A percentile compares a stretch with the other conserved stretches of the same genome.
Conservation (phyloP, 2,888 invertebrate genomes). For the Meganola albula region DNA sequence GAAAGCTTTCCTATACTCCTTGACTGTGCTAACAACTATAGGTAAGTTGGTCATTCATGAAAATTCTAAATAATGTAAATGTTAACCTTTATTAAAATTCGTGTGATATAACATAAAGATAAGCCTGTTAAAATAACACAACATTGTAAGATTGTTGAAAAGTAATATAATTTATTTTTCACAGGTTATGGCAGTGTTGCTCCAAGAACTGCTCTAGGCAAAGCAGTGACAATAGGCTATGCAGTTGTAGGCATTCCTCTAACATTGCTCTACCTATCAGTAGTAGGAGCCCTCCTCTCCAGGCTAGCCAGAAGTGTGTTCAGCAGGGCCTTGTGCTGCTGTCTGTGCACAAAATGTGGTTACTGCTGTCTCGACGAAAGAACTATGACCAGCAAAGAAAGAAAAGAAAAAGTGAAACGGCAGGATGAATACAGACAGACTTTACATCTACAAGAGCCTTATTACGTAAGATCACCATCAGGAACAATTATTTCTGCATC, state of each 20-base stretch:
- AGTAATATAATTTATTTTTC: constrained; percentile 31
- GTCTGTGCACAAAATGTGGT: constrained; percentile 91
- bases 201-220: constrained; percentile 92
- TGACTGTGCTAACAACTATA: constrained; percentile 95
- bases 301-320: constrained; percentile 89
- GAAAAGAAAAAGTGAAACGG: constrained; percentile 85
- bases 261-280: constrained; percentile 91
- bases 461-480: constrained; percentile 80
- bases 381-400: constrained; percentile 88
- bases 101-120: no score
- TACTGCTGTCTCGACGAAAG: constrained; percentile 92
- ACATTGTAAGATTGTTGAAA: not conserved
- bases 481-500: constrained; percentile 74
- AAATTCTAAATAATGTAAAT: no score
- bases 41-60: constrained; percentile 82
- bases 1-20: constrained; percentile 94
- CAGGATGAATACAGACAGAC: constrained; percentile 83
- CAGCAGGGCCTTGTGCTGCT: constrained; percentile 89
- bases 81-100: no score
- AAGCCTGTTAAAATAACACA: no score
- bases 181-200: constrained; percentile 96
- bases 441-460: constrained; percentile 81
- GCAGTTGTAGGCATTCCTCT: constrained; percentile 92
- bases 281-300: constrained; percentile 90
- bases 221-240: constrained; percentile 93